Conservation (phyloP, 2,113 vertebrate species). For the Misgurnus anguillicaudatus region DNA sequence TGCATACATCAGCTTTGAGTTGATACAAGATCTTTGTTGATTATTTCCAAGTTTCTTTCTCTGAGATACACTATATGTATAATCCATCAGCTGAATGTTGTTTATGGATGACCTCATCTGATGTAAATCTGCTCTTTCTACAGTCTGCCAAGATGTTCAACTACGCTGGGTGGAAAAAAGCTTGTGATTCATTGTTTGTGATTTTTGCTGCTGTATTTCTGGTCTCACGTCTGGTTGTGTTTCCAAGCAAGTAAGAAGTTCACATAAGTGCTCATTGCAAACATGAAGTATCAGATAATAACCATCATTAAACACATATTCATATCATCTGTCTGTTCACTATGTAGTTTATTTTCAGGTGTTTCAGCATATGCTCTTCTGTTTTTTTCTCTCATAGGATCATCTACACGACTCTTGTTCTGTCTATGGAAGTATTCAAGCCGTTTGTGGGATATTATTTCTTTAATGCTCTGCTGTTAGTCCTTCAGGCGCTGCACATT, state of each 20-base stretch:
- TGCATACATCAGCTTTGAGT: too few relatives aligned
- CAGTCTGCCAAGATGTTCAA: constrained; percentile 88
- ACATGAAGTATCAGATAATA: background rate
- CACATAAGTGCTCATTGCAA: background rate
- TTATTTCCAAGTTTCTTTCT: too few relatives aligned
- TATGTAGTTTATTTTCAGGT: too few relatives aligned
- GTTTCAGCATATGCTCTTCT: background rate
- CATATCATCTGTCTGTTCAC: background rate
- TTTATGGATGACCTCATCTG: background rate
- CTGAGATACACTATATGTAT: too few relatives aligned
- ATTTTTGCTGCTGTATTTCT: constrained; percentile 82
- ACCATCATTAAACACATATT: too few relatives aligned
- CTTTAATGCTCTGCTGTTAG: constrained; percentile 80
- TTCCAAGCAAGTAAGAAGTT: constrained; percentile 82
- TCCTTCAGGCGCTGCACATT: constrained; percentile 85
- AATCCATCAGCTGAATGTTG: too few relatives aligned
- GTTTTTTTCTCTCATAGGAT: constrained; percentile 68
- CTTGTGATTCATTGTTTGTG: constrained; percentile 79
- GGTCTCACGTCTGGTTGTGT: constrained; percentile 80
- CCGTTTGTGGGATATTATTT: constrained; percentile 91
- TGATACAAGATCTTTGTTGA: too few relatives aligned
- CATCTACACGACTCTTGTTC: constrained; percentile 80
- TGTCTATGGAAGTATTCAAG: constrained; percentile 79
- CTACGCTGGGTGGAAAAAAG: constrained; percentile 84
- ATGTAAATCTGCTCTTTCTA: constrained; percentile 21